Base-by-base conservation (phyloP, 92 coral and sea anemone genomes). In the Epizoanthus scotinus region DNA sequence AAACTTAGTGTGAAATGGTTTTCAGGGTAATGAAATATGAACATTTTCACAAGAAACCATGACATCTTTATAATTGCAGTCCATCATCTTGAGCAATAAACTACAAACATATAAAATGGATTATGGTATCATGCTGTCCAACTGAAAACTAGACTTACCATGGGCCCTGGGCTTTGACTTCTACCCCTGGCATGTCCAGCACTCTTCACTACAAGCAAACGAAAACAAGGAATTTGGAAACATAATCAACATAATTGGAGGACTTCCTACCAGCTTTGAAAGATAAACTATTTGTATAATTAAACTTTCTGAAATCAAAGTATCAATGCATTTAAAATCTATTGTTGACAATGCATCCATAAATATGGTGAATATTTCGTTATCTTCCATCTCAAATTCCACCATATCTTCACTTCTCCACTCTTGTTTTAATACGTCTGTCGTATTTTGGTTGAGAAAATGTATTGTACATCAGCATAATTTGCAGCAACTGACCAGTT, bases 101-200 rank as follows among this genome's bases (percentile, higher is more conserved):
- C 14, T 47, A 47, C 14, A 47, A 47, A 47, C 40, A 47, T 47
- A 3, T 47, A 1, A 47, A 47, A 47, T 47, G 52, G 12, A 47
- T 47, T 47, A 14, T 47, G 52, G 52, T 47, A 47, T 47, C 52
- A 47, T 47, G 52, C 52, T 47, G 14, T 9, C 52, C 10, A 47
- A 29, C 31, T 13, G 44, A 27, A 4, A 28, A 19, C 31, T 17
- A 3, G 20, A 53, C 81, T 75, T 47, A 75, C 87, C 58, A 90
- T 86, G 3, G 91, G 93, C 27, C 92, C 94, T 25, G 97, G 97
- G 71, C 97, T 93, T 64, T 87, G 87, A 71, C 97, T 82, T 75
- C 94, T 77, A 64, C 89, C 93, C 49, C 91, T 79, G 84, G 75
- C 61, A 25, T 68, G 74, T 61, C 94, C 85, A 27, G 94, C 84